These are phyloP conservation scores for Helicolenus hilgendorfi DNA, from an alignment of 2,797 vertebrate genomes.

Conservation along the genomic window DNA sequence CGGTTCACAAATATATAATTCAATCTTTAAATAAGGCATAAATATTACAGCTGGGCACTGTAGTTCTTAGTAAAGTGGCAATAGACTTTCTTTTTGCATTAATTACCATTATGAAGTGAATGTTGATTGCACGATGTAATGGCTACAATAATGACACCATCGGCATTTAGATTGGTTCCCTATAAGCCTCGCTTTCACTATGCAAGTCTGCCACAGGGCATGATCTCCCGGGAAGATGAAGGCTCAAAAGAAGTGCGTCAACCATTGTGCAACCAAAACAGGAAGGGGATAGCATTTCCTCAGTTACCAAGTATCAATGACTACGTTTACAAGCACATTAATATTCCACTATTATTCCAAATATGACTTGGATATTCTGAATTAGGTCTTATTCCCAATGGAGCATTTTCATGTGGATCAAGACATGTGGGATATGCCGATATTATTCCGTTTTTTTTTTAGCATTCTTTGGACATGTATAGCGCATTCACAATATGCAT, in stretches of 20 bases:
- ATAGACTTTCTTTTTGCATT: no score
- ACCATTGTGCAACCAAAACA: background rate
- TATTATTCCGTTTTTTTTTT: no score
- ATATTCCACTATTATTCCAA: no score
- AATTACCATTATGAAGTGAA: background rate
- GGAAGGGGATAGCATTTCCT: background rate
- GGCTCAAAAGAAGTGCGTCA: background rate
- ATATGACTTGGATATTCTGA: no score
- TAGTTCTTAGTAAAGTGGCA: background rate
- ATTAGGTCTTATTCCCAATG: no score
- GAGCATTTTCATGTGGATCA: no score
- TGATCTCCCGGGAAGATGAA: background rate
- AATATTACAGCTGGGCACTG: background rate
- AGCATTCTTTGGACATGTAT: no score
- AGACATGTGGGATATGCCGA: no score
- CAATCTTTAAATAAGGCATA: background rate
- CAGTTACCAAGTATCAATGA: background rate
- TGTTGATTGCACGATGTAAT: background rate
- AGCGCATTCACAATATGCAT: no score
- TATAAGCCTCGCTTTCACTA: background rate
- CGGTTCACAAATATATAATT: background rate
- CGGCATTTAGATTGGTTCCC: background rate
- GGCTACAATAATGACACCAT: background rate
- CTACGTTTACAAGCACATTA: no score
- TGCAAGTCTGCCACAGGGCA: no score